These are phyloP conservation scores for Encarsia formosa DNA, from an alignment of 2,888 invertebrate species.

Conservation along the genomic window DNA sequence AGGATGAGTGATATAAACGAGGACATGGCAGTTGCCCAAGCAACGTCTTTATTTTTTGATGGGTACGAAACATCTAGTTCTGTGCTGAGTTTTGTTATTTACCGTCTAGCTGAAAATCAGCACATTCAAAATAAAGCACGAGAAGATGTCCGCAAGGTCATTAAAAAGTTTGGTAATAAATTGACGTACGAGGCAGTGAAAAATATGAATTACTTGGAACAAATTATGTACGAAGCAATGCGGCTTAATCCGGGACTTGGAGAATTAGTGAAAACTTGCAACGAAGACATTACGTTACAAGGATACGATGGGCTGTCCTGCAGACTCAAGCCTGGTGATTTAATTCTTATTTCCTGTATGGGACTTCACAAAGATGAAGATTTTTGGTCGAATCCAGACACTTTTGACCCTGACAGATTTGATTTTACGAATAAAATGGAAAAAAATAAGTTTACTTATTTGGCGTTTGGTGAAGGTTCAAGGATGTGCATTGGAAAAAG, in stretches of 20 bases:
- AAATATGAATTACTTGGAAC: conserved; percentile 55
- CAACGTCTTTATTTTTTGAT: conserved; percentile 54
- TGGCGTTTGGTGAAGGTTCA: conserved; percentile 42
- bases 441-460: conserved; percentile 30
- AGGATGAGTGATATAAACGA: conserved; percentile 38
- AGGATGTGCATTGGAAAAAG: conserved; percentile 39
- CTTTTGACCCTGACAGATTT: conserved; percentile 40
- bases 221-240: conserved; percentile 47
- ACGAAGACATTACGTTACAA: conserved; percentile 23
- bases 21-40: conserved; percentile 47
- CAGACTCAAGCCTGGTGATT: conserved; percentile 29
- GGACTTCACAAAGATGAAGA: conserved; percentile 32
- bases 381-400: conserved; percentile 35
- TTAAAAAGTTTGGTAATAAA: conserved; percentile 43
- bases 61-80: conserved; percentile 56
- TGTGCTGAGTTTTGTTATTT: conserved; percentile 50
- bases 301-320: conserved; percentile 36
- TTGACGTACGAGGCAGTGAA: conserved; percentile 52
- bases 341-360: conserved; percentile 25
- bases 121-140: conserved; percentile 53
- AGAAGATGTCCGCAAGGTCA: conserved; percentile 47
- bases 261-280: conserved; percentile 31
- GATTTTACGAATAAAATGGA: conserved; percentile 18
- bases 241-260: conserved; percentile 25
- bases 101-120: conserved; percentile 50